Evolutionary conservation across 2,888 invertebrate genomes (phyloP).

Genomic region (Autographa gamma): DNA sequence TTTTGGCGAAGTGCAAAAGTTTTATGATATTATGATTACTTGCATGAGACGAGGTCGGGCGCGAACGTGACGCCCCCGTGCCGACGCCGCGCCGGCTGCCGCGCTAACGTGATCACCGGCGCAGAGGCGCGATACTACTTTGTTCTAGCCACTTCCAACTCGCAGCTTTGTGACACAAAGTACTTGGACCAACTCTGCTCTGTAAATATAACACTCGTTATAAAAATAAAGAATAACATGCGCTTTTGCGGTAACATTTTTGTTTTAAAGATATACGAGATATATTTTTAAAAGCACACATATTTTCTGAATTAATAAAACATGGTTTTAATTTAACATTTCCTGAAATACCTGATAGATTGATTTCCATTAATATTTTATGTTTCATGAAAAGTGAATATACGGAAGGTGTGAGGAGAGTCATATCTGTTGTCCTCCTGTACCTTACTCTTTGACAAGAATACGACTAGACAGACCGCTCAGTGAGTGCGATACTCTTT

Average conservation of each 20-base stretch:
- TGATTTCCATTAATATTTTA: neutral
- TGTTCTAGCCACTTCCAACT: conserved; percentile 35
- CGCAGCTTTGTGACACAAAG: conserved; percentile 24
- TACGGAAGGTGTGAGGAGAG: neutral
- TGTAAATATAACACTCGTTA: neutral
- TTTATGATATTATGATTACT: conserved; percentile 88
- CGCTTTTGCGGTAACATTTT: neutral
- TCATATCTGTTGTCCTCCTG: conserved; percentile 29
- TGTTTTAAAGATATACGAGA: neutral
- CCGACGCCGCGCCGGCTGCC: conserved; percentile 45
- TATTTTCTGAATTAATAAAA: neutral
- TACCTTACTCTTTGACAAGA: conserved; percentile 54
- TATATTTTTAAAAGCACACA: neutral
- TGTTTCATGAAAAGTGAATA: neutral
- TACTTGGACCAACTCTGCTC: conserved; percentile 11
- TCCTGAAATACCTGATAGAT: neutral
- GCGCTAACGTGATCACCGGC: conserved; percentile 47
- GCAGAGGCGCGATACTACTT: conserved; percentile 61
- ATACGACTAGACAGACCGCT: conserved; percentile 64
- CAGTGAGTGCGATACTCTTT: conserved; percentile 71
- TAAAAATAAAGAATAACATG: neutral
- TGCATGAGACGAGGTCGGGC: conserved; percentile 76
- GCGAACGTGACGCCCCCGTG: conserved; percentile 72
- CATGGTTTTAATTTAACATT: neutral
- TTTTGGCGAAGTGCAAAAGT: conserved; percentile 87